A percentile compares a stretch with the other conserved stretches of the same genome.
phyloP scores from a whole-genome alignment of 2,888 invertebrate genomes.

The Nymphalis c-album region DNA sequence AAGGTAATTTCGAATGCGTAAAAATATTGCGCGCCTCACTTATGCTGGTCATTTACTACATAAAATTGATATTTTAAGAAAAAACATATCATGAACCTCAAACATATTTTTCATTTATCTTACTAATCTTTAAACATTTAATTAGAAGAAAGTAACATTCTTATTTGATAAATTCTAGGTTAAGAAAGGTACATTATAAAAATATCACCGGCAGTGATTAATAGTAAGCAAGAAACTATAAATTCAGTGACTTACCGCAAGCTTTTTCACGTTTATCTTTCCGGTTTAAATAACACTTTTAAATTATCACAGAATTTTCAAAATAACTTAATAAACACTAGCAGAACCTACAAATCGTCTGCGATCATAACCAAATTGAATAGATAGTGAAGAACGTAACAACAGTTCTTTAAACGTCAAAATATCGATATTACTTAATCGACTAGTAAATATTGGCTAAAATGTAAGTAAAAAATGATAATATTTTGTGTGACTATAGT shows the following conservation, averaged over 20 bases:
- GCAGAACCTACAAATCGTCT: conserved; percentile 44
- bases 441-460: not conserved
- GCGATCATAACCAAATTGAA: conserved; percentile 52
- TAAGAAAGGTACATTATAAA: conserved; percentile 25
- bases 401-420: conserved; percentile 34
- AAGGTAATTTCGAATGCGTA: not conserved
- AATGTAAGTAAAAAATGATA: not conserved
- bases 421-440: conserved; percentile 28
- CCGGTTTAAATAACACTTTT: conserved; percentile 64
- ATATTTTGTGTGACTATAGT: not conserved
- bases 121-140: not conserved
- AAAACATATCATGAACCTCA: not conserved
- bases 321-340: conserved; percentile 73
- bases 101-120: not conserved
- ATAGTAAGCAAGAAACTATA: not conserved
- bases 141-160: conserved; percentile 11
- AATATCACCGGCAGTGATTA: conserved; percentile 25
- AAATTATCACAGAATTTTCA: conserved; percentile 72
- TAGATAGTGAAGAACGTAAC: conserved; percentile 46
- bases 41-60: not conserved
- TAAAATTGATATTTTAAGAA: not conserved
- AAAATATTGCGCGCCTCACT: conserved; percentile 20
- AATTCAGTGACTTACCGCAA: conserved; percentile 29
- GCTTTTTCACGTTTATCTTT: conserved; percentile 43
- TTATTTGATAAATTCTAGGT: conserved; percentile 29